Evolutionary conservation across 2,113 vertebrate genomes (phyloP).

Genomic region (Alaudala cheleensis): DNA sequence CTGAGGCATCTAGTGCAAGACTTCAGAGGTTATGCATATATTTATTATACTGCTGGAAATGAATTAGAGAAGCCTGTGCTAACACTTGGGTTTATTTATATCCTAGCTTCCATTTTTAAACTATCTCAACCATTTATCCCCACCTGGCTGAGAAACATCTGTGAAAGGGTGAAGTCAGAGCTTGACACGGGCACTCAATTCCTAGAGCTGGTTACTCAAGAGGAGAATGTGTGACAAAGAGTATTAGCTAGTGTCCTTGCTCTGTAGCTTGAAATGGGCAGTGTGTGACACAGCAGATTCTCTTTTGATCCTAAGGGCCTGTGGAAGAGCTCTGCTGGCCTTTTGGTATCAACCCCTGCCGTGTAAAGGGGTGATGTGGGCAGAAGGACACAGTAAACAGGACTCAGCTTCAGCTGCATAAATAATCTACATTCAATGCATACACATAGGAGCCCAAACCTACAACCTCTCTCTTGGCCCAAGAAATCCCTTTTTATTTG

Average conservation of each 20-base stretch:
- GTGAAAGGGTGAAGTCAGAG: neutral
- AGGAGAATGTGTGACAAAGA: neutral
- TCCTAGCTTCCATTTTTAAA: neutral
- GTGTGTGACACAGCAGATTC: neutral
- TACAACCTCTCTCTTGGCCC: neutral
- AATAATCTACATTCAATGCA: neutral
- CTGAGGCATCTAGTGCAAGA: neutral
- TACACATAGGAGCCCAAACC: neutral
- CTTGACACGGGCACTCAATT: fast-evolving
- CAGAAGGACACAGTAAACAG: neutral
- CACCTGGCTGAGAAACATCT: neutral
- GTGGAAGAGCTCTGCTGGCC: neutral
- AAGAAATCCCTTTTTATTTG: neutral
- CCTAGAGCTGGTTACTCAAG: neutral
- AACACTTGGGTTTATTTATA: neutral
- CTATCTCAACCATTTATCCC: neutral
- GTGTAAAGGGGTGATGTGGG: neutral
- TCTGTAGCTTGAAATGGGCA: neutral
- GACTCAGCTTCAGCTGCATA: neutral
- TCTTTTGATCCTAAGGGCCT: neutral
- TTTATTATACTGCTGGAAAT: neutral
- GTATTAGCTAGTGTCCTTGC: neutral
- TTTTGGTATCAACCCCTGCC: neutral
- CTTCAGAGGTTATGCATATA: neutral
- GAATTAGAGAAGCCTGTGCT: neutral